phyloP scores from a whole-genome alignment of 2,797 vertebrate genomes.

The Pempheris klunzingeri region DNA sequence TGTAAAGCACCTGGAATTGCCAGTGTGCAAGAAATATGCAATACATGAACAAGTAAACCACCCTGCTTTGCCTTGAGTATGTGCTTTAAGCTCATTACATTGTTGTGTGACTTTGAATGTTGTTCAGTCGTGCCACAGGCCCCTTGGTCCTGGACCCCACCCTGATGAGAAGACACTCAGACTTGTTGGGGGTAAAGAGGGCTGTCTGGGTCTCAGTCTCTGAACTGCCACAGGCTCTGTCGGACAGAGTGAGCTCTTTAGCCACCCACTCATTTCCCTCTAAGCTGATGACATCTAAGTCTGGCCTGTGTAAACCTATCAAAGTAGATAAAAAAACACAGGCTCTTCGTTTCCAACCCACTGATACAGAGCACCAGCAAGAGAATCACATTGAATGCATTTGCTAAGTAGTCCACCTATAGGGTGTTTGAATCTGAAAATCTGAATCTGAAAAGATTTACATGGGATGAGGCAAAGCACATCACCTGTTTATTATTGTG shows the following conservation, averaged over 20 bases:
- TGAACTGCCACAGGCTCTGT: constrained; percentile 52
- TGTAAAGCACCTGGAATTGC: background rate
- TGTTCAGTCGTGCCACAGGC: constrained; percentile 18
- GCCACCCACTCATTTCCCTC: constrained; percentile 75
- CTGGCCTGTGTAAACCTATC: constrained; percentile 62
- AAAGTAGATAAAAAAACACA: constrained; percentile 61
- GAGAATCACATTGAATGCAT: constrained; percentile 20
- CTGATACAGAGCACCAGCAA: constrained; percentile 36
- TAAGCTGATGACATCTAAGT: constrained; percentile 65
- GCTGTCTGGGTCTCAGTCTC: constrained; percentile 55
- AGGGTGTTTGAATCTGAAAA: background rate
- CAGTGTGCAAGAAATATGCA: background rate
- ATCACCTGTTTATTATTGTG: constrained; percentile 2
- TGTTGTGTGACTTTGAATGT: constrained; percentile 14
- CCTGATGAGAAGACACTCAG: constrained; percentile 65
- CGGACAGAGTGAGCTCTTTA: constrained; percentile 43
- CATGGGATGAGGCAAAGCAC: constrained; percentile 17
- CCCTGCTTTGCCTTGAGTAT: background rate
- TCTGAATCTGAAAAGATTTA: background rate
- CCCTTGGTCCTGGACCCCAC: constrained; percentile 52
- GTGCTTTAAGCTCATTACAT: constrained; percentile 3
- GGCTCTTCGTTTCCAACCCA: constrained; percentile 36
- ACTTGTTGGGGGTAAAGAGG: constrained; percentile 17
- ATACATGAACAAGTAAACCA: background rate
- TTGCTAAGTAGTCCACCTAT: constrained; percentile 1